A percentile compares a stretch with the other conserved stretches of the same genome.
Conservation (phyloP, 1,140 invertebrate species). For the Drosophila tristis region DNA sequence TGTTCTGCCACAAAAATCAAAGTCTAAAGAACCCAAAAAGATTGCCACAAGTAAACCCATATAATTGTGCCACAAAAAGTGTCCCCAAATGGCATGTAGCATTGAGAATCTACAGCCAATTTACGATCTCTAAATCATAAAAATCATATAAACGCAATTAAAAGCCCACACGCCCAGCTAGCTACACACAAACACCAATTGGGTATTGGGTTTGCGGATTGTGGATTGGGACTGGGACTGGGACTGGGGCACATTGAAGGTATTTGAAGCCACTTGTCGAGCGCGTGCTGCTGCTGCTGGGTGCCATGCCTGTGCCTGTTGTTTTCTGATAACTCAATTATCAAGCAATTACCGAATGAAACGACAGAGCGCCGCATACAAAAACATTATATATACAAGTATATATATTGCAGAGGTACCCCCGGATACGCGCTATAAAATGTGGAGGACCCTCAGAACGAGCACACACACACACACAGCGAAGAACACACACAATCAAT, state of each 20-base stretch:
- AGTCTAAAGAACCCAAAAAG: no score
- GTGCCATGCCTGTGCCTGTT: constrained; percentile 27
- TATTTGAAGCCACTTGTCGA: constrained; percentile 37
- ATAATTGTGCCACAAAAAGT: no score
- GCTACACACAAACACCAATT: not conserved
- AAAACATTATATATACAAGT: not conserved
- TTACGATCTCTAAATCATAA: no score
- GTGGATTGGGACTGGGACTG: not conserved
- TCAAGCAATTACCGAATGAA: constrained; percentile 75
- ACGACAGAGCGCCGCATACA: constrained; percentile 37
- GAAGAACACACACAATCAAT: constrained; percentile 34
- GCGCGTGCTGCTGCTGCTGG: constrained; percentile 50
- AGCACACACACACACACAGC: not conserved
- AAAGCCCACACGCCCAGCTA: no score
- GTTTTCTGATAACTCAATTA: constrained; percentile 77
- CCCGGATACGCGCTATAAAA: not conserved
- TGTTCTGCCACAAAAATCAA: no score
- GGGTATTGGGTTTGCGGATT: not conserved
- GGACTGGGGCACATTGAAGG: constrained; percentile 20
- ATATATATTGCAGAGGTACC: not conserved
- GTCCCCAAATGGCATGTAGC: no score
- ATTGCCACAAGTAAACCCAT: no score
- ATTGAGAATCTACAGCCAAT: no score
- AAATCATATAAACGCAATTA: no score
- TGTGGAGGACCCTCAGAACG: constrained; percentile 12